phyloP scores from a whole-genome alignment of 2,888 invertebrate genomes.

The Dinocampus coccinellae region DNA sequence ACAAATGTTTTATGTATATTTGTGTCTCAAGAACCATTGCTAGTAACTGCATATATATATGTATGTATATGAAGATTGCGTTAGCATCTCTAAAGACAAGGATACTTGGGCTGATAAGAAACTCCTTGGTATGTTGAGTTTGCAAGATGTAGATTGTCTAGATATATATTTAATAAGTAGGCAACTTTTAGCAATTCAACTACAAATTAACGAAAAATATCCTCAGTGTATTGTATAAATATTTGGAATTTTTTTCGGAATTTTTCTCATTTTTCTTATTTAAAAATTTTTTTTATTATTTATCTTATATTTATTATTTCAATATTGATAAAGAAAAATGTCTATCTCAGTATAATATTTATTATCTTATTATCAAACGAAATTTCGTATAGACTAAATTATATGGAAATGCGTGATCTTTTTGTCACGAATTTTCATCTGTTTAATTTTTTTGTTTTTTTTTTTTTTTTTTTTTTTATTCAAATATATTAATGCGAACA shows the following conservation, averaged over 20 bases:
- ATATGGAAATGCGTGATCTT: too few species aligned
- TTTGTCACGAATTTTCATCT: too few species aligned
- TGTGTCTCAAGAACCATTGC: background rate
- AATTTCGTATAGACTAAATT: too few species aligned
- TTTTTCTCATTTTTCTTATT: too few species aligned
- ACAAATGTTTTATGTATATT: background rate
- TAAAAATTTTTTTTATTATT: conserved; percentile 22
- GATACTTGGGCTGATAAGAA: background rate
- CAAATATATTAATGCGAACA: conserved; percentile 33
- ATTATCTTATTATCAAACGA: too few species aligned
- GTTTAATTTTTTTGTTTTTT: too few species aligned
- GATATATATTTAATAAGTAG: background rate
- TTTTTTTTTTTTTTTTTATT: too few species aligned
- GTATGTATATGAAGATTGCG: conserved; percentile 8
- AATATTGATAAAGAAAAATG: too few species aligned
- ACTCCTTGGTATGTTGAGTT: background rate
- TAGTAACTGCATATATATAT: background rate
- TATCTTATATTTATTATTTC: too few species aligned
- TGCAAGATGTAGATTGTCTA: background rate
- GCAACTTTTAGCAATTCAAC: background rate
- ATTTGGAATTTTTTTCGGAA: background rate
- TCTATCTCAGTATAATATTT: too few species aligned
- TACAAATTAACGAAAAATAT: background rate
- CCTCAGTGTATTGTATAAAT: background rate
- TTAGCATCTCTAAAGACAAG: conserved; percentile 2